Conservation (phyloP, 2,888 invertebrate genomes). For the Sesamia inferens region DNA sequence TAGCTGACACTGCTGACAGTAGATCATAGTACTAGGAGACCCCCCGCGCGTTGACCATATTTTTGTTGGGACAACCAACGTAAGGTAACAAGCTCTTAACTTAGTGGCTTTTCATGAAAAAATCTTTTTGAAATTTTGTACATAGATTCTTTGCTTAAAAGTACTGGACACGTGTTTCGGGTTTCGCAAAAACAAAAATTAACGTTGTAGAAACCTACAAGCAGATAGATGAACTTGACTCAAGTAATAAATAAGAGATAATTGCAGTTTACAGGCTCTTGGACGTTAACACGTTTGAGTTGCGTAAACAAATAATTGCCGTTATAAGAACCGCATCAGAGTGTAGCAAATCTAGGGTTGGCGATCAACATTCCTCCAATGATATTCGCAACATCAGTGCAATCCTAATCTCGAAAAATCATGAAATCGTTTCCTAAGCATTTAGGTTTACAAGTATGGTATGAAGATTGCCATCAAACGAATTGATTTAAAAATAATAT, state of each 20-base stretch:
- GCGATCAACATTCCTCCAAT: slow-evolving; percentile 29
- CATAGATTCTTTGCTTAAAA: too few species aligned
- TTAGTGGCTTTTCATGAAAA: too few species aligned
- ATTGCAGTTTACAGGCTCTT: slow-evolving; percentile 63
- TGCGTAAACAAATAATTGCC: slow-evolving; percentile 77
- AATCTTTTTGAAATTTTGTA: too few species aligned
- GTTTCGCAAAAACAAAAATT: too few species aligned
- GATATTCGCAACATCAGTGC: slow-evolving; percentile 17
- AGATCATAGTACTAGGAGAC: too few species aligned
- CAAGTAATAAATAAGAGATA: slow-evolving; percentile 66
- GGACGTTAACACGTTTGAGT: slow-evolving; percentile 62
- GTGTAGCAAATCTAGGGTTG: slow-evolving; percentile 67
- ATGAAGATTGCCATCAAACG: slow-evolving; percentile 7
- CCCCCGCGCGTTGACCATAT: too few species aligned
- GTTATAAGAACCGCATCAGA: slow-evolving; percentile 73
- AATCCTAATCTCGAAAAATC: slow-evolving; percentile 16
- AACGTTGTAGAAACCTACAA: slow-evolving; percentile 6
- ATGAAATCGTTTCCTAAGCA: slow-evolving; percentile 17
- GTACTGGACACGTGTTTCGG: too few species aligned
- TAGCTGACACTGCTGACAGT: too few species aligned
- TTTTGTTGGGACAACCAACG: too few species aligned
- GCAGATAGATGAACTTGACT: slow-evolving; percentile 70
- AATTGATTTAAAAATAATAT: slow-evolving; percentile 17
- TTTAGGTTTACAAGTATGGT: slow-evolving; percentile 13
- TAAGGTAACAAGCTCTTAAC: too few species aligned